Conservation (phyloP, 2,888 invertebrate genomes). For the Tiliacea aurago region DNA sequence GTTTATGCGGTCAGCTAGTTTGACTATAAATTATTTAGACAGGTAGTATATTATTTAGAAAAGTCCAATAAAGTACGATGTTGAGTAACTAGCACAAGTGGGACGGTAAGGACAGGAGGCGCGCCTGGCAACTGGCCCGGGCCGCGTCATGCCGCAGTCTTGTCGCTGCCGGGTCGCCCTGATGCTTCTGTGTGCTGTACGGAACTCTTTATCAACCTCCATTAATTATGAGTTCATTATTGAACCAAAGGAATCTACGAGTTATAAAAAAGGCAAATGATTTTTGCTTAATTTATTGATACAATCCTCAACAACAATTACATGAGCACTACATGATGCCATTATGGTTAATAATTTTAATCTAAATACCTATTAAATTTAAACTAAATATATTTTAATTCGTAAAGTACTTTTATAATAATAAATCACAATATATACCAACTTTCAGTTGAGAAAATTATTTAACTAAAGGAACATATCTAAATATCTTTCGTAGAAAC, state of each 20-base stretch:
- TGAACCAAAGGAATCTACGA: constrained; percentile 23
- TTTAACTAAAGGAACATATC: constrained; percentile 85
- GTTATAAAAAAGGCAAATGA: constrained; percentile 59
- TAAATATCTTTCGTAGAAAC: constrained; percentile 77
- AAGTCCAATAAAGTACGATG: neutral
- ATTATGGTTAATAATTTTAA: constrained; percentile 81
- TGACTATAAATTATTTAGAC: neutral
- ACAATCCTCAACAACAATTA: constrained; percentile 89
- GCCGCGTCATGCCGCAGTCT: neutral
- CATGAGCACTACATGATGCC: constrained; percentile 85
- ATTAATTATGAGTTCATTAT: neutral
- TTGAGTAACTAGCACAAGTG: neutral
- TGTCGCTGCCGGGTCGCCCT: neutral
- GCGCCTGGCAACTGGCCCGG: neutral
- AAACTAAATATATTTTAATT: constrained; percentile 86
- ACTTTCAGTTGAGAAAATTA: constrained; percentile 88
- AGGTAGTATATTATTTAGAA: too few relatives aligned
- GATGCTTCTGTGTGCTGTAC: neutral
- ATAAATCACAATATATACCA: constrained; percentile 89
- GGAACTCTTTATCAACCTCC: neutral
- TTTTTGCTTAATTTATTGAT: constrained; percentile 88
- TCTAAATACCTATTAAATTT: constrained; percentile 84
- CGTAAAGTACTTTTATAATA: constrained; percentile 84
- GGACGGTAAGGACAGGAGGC: too few relatives aligned
- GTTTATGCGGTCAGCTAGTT: neutral